Base-by-base conservation (phyloP, 1,140 invertebrate species). In the Cardiocondyla obscurior region DNA sequence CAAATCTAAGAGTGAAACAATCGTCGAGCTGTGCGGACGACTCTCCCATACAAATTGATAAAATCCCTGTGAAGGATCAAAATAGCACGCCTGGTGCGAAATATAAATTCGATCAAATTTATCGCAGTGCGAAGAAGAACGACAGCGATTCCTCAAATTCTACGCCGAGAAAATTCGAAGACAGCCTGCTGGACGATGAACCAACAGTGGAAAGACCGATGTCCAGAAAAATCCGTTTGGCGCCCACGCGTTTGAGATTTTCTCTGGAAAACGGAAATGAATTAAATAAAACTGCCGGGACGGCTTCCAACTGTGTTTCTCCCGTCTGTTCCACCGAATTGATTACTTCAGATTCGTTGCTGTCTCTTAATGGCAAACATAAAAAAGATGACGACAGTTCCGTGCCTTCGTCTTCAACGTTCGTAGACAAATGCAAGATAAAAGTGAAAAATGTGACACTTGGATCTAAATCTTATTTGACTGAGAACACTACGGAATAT, bases 71-170 rank as follows among this genome's bases (percentile, higher is more conserved):
- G 6, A 5, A 28, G 7, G 22, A 57, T 33, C 44, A 0, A 58
- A 28, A 72, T 44, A 42, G 4, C 22, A 6, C 25, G 7, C 10
- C 49, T 19, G 4, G 5, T 22, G 10, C 10, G 30, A 79, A 16
- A 1, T 77, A 72, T 53, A 16, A 5, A 2, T 74, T 86, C 16
- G 60, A 51, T 22, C 19, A 69, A 1, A 28, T 0, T 42, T 86
- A 67, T 3, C 62, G 85, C 5, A 67, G 46, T 19, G 30, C 19
- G 16, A 79, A 67, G 16, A 79, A 67, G 33, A 81, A 83, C 28
- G 70, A 60, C 0, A 82, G 73, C 4, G 67, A 79, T 53, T 83
- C 81, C 12, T 53, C 55, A 44, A 73, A 28, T 0, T 67, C 58
- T 2, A 44, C 72, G 0, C 55, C 33, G 14, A 25, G 16, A 7